phyloP scores from a whole-genome alignment of 2,797 vertebrate species.

The Eptatretus atami region DNA sequence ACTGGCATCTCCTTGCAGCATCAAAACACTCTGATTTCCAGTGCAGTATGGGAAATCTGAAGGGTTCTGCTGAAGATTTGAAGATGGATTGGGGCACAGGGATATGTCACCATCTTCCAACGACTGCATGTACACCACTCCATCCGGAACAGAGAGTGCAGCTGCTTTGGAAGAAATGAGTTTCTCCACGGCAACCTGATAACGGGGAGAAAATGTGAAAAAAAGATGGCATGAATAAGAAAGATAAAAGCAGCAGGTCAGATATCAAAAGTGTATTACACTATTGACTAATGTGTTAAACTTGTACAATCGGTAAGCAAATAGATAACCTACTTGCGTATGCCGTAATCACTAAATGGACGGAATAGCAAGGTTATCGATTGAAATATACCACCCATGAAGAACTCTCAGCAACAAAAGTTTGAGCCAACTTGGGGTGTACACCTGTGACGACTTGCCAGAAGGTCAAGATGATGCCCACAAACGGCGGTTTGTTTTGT shows the following conservation, averaged over 20 bases:
- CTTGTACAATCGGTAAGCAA: too few relatives aligned
- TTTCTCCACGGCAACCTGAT: constrained; percentile 53
- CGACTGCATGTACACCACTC: constrained; percentile 9
- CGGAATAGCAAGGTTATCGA: too few relatives aligned
- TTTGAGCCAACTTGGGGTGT: too few relatives aligned
- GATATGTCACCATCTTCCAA: constrained; percentile 17
- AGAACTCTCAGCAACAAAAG: too few relatives aligned
- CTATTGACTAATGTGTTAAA: neutral
- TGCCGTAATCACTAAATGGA: too few relatives aligned
- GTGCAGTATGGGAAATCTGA: constrained; percentile 25
- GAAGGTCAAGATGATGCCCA: too few relatives aligned
- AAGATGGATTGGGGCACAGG: constrained; percentile 30
- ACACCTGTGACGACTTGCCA: too few relatives aligned
- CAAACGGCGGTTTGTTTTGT: too few relatives aligned
- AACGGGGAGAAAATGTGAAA: constrained; percentile 1
- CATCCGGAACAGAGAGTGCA: constrained; percentile 13
- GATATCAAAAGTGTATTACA: neutral
- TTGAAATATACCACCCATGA: too few relatives aligned
- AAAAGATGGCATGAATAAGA: neutral
- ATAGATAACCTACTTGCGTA: too few relatives aligned
- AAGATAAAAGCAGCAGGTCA: neutral
- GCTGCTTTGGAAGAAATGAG: constrained; percentile 52
- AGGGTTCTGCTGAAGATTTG: constrained; percentile 18
- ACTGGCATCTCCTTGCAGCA: constrained; percentile 17
- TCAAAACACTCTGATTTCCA: constrained; percentile 17